Base-by-base conservation (phyloP, 2,888 invertebrate species). In the Melinopterus prodromus region DNA sequence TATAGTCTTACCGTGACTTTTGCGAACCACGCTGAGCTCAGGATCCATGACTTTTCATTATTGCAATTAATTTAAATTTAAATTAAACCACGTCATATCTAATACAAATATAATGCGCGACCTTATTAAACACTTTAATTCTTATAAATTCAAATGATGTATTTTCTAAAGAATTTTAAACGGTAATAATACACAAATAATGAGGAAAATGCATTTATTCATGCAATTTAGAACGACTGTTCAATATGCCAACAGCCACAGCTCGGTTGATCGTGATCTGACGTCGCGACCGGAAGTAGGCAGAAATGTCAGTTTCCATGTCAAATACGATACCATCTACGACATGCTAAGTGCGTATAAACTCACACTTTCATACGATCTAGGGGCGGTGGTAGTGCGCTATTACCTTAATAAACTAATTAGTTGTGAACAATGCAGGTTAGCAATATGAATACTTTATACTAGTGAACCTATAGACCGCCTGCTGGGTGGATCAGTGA, bases 251-350 rank as follows among this genome's bases (percentile, higher is more conserved):
- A 53, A 53, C 53, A 53, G 53, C 12, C 53, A 26, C 26, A 53
- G 53, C 53, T 7, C 12, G 53, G 53, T 53, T 53, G 53, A 53
- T 53, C 53, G 53, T 53, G 53, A 53, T 53, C 53, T 53, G 53
- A 53, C 53, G 53, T 53, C 53, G 26, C 26, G 53, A 80, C 80
- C 80, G 80, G 80, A 80, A 80, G 80, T 69, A 80, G 71, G 74
- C 80, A 78, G 78, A 72, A 80, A 78, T 80, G 80, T 80, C 80
- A 80, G 80, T 80, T 80, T 78, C 78, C 80, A 80, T 36, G 80
- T 80, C 80, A 80, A 71, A 78, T 35, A 2, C 71, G 80, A 80
- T 80, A 80, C 78, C 53, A 80, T 80, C 80, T 78, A 70, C 35
- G 16, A 77, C 7, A 53, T 53, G 53, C 12, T 53, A 53, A 53